Percentiles rank a stretch among this genome's conserved stretches.
phyloP scores from a whole-genome alignment of 2,113 vertebrate species.

The Beaufortia kweichowensis region DNA sequence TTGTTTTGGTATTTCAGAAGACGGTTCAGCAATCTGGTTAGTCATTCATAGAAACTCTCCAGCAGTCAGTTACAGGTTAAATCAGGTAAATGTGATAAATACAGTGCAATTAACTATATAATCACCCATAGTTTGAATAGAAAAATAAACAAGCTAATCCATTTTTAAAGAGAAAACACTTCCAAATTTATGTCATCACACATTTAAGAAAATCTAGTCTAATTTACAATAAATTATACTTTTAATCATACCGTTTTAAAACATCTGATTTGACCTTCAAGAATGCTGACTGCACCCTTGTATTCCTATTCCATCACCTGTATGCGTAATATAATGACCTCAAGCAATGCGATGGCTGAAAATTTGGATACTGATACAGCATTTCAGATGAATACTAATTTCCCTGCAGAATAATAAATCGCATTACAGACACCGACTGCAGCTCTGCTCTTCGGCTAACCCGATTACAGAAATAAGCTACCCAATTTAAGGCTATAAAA shows the following conservation, averaged over 20 bases:
- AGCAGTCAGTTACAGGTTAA: too few species aligned
- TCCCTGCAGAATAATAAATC: slow-evolving; percentile 43
- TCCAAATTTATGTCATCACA: too few species aligned
- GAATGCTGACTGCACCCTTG: slow-evolving; percentile 14
- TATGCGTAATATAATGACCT: slow-evolving; percentile 24
- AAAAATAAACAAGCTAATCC: too few species aligned
- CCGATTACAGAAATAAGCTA: slow-evolving; percentile 33
- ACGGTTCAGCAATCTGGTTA: background rate
- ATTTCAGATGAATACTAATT: slow-evolving; percentile 42
- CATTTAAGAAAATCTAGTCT: too few species aligned
- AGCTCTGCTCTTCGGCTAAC: background rate
- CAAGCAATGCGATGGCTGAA: slow-evolving; percentile 18
- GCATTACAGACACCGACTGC: slow-evolving; percentile 28
- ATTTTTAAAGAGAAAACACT: too few species aligned
- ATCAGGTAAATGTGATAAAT: too few species aligned
- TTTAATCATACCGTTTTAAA: too few species aligned
- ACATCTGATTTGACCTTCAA: slow-evolving; percentile 18
- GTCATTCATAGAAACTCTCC: background rate
- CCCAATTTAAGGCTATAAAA: slow-evolving; percentile 37
- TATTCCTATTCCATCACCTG: slow-evolving; percentile 15
- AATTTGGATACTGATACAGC: slow-evolving; percentile 31
- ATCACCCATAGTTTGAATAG: too few species aligned
- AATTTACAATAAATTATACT: too few species aligned
- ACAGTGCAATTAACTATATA: too few species aligned
- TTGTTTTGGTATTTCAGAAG: background rate